Conservation (phyloP, 2,113 vertebrate genomes). For the Cynopterus brachyotis region DNA sequence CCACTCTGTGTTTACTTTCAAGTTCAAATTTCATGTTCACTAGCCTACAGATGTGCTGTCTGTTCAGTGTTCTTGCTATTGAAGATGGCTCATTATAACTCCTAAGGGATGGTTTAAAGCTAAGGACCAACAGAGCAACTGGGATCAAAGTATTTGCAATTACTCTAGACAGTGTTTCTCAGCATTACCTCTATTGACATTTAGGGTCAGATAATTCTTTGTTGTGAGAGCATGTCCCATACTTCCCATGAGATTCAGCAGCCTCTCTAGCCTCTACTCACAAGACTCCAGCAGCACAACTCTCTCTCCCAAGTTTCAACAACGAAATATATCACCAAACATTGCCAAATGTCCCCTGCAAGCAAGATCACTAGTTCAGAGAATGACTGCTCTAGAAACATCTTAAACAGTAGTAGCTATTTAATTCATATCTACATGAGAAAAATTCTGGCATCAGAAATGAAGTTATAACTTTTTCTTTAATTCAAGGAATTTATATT, state of each 20-base stretch:
- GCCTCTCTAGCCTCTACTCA: not conserved
- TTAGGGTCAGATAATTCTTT: not conserved
- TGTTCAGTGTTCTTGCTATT: not conserved
- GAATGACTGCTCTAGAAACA: not conserved
- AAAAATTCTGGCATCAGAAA: not conserved
- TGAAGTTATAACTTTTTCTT: not conserved
- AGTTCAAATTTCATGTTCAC: not conserved
- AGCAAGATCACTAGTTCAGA: not conserved
- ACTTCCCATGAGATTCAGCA: not conserved
- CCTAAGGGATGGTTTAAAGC: not conserved
- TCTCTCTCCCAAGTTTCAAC: not conserved
- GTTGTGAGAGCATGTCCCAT: not conserved
- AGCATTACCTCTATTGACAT: not conserved
- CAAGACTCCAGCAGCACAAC: not conserved
- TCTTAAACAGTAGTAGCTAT: not conserved
- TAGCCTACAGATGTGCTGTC: not conserved
- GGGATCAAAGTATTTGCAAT: not conserved
- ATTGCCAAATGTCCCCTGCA: not conserved
- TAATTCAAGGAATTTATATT: not conserved
- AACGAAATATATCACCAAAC: not conserved
- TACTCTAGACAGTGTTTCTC: not conserved
- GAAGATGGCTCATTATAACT: not conserved
- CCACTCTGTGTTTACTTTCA: not conserved
- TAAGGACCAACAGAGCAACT: not conserved
- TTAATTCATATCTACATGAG: not conserved